phyloP scores from a whole-genome alignment of 1,140 invertebrate genomes.

The Heterodera carotae region DNA sequence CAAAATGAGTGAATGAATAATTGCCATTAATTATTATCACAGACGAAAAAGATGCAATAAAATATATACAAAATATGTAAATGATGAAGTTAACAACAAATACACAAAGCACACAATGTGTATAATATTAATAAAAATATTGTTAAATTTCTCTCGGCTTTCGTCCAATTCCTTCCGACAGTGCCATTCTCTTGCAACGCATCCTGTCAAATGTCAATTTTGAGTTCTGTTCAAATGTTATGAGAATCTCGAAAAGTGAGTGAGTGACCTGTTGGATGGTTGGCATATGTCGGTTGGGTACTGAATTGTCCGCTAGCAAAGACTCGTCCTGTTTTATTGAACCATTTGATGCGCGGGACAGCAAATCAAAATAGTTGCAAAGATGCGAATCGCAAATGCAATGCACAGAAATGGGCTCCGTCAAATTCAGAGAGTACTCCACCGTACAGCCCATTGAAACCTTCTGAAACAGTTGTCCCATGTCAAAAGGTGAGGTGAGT shows the following conservation, averaged over 20 bases:
- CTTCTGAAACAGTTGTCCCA: slow-evolving; percentile 57
- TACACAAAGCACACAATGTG: too few relatives aligned
- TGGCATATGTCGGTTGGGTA: not conserved
- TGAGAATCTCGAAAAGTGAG: not conserved
- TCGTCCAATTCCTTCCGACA: not conserved
- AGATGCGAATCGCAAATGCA: slow-evolving; percentile 64
- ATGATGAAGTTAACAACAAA: too few relatives aligned
- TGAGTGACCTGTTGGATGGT: too few relatives aligned
- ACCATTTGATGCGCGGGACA: slow-evolving; percentile 18
- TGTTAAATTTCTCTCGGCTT: not conserved
- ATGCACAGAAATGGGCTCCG: slow-evolving; percentile 55
- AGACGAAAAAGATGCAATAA: too few relatives aligned
- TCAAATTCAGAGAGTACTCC: slow-evolving; percentile 56
- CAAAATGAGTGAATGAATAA: too few relatives aligned
- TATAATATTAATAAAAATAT: too few relatives aligned
- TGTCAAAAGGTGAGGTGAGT: too few relatives aligned
- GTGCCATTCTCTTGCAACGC: not conserved
- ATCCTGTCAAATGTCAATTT: too few relatives aligned
- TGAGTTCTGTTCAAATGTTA: too few relatives aligned
- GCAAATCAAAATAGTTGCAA: slow-evolving; percentile 58
- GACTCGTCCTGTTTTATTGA: not conserved
- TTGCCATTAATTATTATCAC: too few relatives aligned
- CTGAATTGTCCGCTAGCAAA: not conserved
- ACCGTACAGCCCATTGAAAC: slow-evolving; percentile 59
- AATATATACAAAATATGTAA: too few relatives aligned